Percentiles rank a stretch among this genome's conserved stretches.
These are phyloP conservation scores for Microctenopoma steveboyesi DNA, from an alignment of 2,797 vertebrate species.

Conservation along the genomic window DNA sequence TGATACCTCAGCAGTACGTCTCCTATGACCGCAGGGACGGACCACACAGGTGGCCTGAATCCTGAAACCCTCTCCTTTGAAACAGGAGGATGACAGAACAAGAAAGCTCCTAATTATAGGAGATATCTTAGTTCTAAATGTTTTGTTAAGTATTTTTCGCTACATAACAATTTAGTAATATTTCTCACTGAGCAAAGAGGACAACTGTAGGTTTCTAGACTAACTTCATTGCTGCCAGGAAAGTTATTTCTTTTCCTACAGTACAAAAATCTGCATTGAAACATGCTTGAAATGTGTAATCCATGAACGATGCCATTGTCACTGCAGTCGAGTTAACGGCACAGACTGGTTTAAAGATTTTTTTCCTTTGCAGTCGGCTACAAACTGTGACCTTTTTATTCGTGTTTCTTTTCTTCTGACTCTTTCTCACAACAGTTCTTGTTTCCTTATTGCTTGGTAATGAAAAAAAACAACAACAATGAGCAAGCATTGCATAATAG, in stretches of 20 bases:
- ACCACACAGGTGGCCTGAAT: constrained; percentile 46
- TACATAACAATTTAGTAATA: constrained; percentile 41
- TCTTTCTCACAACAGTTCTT: not conserved
- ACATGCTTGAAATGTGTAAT: not conserved
- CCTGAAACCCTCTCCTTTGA: constrained; percentile 40
- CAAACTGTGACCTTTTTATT: not conserved
- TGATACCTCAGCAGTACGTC: constrained; percentile 27
- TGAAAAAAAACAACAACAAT: not conserved
- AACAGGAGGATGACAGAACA: constrained; percentile 19
- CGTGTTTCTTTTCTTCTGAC: no score
- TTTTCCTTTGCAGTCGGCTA: not conserved
- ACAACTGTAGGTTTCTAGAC: not conserved
- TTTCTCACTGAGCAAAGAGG: constrained; percentile 23
- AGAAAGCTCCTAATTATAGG: constrained; percentile 29
- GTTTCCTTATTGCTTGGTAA: not conserved
- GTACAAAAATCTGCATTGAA: not conserved
- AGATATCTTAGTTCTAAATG: constrained; percentile 28
- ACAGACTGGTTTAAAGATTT: not conserved
- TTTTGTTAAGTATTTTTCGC: constrained; percentile 27
- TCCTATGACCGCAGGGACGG: constrained; percentile 27
- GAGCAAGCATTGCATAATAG: not conserved
- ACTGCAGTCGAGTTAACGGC: not conserved
- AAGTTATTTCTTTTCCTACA: not conserved
- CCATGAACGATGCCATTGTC: not conserved
- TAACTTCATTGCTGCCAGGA: not conserved